Percentiles rank a stretch among this genome's conserved stretches.
Evolutionary conservation across 2,113 vertebrate species (phyloP).

Genomic region (Neotragus moschatus): DNA sequence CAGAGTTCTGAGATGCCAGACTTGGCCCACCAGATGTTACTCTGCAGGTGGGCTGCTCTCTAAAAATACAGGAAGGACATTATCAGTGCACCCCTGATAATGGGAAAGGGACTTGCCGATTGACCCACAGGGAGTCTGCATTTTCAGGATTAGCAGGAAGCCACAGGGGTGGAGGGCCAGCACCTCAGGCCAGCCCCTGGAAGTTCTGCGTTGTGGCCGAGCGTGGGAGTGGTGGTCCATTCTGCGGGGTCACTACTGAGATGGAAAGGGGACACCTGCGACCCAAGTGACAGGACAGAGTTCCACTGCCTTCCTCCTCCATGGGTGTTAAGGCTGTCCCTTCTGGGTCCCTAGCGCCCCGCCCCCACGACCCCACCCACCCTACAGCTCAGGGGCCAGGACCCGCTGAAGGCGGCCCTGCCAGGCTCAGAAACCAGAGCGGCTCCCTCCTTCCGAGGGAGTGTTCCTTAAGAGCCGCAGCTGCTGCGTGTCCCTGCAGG

Average conservation of each 20-base stretch:
- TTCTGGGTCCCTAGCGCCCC: neutral
- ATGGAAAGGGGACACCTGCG: neutral
- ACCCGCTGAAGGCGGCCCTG: neutral
- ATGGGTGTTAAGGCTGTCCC: neutral
- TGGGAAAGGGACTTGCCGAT: neutral
- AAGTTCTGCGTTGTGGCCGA: neutral
- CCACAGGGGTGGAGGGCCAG: accelerated
- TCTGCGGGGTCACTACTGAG: neutral
- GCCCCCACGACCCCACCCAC: neutral
- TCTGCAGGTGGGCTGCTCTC: neutral
- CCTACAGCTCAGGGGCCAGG: neutral
- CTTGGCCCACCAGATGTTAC: neutral
- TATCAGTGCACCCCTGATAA: too few species aligned
- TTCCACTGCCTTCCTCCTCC: neutral
- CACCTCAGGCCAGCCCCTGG: neutral
- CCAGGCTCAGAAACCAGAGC: slow-evolving; percentile 41
- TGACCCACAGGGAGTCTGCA: neutral
- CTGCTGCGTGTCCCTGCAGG: slow-evolving; percentile 49
- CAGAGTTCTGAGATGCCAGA: neutral
- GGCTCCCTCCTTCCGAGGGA: neutral
- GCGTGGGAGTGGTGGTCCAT: neutral
- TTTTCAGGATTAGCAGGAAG: neutral
- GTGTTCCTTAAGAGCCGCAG: slow-evolving; percentile 69
- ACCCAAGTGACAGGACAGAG: neutral
- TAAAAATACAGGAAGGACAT: neutral